Base-by-base conservation (phyloP, 2,888 invertebrate genomes). In the Drosophila infuscata region DNA sequence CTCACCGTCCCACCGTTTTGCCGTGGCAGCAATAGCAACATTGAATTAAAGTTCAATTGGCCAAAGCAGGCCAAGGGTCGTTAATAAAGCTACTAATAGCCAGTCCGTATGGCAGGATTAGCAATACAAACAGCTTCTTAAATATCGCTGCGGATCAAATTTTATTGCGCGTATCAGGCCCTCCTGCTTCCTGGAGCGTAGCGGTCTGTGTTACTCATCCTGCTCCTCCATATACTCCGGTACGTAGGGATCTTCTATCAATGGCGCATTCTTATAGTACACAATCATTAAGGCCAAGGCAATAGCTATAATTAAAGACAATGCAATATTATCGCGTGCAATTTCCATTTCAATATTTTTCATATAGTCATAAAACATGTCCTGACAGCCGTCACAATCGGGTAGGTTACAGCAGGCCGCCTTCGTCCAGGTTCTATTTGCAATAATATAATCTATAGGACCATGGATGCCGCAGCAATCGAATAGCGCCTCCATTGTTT, bases 41-140 rank as follows among this genome's bases (percentile, higher is more conserved):
- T 80, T 83, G 71, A 73, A 87, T 82, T 87, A 76, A 83, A 86
- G 83, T 83, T 83, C 80, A 85, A 86, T 83, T 83, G 85, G 70
- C 71, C 81, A 61, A 67, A 74, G 70, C 84, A 70, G 8, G 75
- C 58, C 60, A 66, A 71, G 61, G 84, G 74, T 73, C 81, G 66
- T 81, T 84, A 81, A 79, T 74, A 84, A 87, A 61, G 73, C 53
- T 57, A 63, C 69, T 77, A 82, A 82, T 74, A 54, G 74, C 59
- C 57, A n/a, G 33, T 46, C 56, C 35, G 51, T 61, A 58, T 61
- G 38, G 51, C 35, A 48, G 59, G 33, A 35, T 36, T 51, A 46
- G 30, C 62, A 48, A 41, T 49, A 56, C 59, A 60, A 51, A 52
- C 43, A 62, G 48, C 51, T 43, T 36, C 32, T 59, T 63, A 41